These are phyloP conservation scores for Neocrepidodera transversa DNA, from an alignment of 2,888 invertebrate genomes.

Conservation along the genomic window DNA sequence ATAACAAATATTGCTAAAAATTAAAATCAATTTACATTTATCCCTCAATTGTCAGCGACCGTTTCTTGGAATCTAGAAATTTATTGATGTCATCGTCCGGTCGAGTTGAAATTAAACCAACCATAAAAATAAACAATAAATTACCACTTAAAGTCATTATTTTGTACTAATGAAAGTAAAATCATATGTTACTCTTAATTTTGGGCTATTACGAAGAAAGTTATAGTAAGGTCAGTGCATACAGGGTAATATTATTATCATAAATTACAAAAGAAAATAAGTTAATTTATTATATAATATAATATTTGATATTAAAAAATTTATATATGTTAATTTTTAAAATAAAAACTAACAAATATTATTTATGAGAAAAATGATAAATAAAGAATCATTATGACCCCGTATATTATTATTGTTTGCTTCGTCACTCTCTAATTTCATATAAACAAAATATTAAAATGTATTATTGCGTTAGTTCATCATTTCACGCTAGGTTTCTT, in stretches of 20 bases:
- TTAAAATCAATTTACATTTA: too few relatives aligned
- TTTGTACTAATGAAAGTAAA: constrained; percentile 1
- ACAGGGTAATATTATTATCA: background rate
- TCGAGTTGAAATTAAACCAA: background rate
- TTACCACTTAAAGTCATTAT: background rate
- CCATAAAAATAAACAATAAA: constrained; percentile 1
- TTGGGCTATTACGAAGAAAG: background rate
- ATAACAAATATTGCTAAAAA: too few relatives aligned
- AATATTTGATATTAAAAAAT: too few relatives aligned
- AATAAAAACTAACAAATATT: too few relatives aligned
- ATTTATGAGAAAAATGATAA: too few relatives aligned
- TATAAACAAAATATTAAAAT: background rate
- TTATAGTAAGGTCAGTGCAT: background rate
- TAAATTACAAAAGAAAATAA: too few relatives aligned
- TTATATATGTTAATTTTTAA: too few relatives aligned
- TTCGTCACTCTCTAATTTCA: constrained; percentile 2
- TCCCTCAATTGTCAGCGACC: too few relatives aligned
- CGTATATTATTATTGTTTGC: too few relatives aligned
- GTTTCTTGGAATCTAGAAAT: too few relatives aligned
- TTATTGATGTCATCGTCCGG: background rate
- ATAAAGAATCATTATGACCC: too few relatives aligned
- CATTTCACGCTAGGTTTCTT: constrained; percentile 1
- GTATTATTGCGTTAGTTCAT: background rate
- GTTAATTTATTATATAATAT: too few relatives aligned
- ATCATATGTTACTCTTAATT: constrained; percentile 1